These are phyloP conservation scores for Bufo bufo DNA, from an alignment of 2,113 vertebrate genomes.

Conservation along the genomic window DNA sequence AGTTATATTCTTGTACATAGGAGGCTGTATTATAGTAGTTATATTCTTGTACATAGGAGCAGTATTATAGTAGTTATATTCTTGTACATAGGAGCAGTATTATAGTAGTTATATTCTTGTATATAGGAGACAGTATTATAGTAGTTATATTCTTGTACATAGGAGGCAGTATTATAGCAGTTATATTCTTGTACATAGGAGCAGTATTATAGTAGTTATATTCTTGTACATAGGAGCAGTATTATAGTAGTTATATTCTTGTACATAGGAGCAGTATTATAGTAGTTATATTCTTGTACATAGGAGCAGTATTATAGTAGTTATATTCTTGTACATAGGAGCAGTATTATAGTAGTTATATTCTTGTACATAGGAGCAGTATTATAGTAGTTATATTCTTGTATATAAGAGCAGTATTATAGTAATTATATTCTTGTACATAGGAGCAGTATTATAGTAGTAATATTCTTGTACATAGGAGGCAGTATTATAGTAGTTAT, in stretches of 20 bases:
- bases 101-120: constrained; percentile 10
- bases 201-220: not conserved
- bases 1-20: constrained; percentile 5
- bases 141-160: not conserved
- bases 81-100: not conserved
- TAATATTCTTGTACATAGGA: too few species aligned
- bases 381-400: constrained; percentile 5
- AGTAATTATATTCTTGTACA: not conserved
- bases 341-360: constrained; percentile 1
- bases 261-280: too few species aligned
- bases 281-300: too few species aligned
- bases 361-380: constrained; percentile 1
- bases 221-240: not conserved
- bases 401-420: not conserved
- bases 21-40: constrained; percentile 5
- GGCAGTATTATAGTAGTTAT: too few species aligned
- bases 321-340: too few species aligned
- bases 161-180: not conserved
- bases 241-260: not conserved
- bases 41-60: not conserved
- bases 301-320: too few species aligned
- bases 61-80: constrained; percentile 25
- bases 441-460: too few species aligned
- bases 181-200: not conserved
- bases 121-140: constrained; percentile 7